Conservation (phyloP, 2,888 invertebrate genomes). For the Tribolium freemani region DNA sequence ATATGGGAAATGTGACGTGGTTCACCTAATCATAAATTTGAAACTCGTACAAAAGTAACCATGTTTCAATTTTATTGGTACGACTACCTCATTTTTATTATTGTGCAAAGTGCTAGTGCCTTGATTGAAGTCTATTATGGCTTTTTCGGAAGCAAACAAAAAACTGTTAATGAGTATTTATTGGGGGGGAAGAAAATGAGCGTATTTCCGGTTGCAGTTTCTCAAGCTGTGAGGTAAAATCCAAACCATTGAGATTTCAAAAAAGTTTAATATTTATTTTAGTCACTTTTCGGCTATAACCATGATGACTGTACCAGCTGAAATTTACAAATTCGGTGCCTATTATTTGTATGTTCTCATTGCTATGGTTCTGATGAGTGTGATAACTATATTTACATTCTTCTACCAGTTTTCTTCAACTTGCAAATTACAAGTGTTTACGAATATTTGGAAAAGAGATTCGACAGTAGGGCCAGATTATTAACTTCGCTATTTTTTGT, state of each 20-base stretch:
- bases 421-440: slow-evolving; percentile 10
- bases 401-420: slow-evolving; percentile 12
- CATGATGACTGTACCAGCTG: neutral
- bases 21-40: no score
- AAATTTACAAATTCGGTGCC: neutral
- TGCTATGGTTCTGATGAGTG: neutral
- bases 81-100: neutral
- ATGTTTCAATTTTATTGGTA: neutral
- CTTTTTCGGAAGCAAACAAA: neutral
- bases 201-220: neutral
- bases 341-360: neutral
- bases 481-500: neutral
- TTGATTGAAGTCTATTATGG: neutral
- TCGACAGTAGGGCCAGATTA: neutral
- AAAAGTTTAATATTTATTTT: neutral
- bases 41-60: no score
- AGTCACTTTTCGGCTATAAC: neutral
- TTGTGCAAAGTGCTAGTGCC: neutral
- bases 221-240: neutral
- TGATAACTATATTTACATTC: neutral
- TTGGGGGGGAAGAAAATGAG: neutral
- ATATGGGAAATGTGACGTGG: no score
- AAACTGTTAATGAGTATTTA: neutral
- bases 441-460: slow-evolving; percentile 8
- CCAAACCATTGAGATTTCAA: neutral